Evolutionary conservation across 2,888 invertebrate species (phyloP), one percentile per base, ranked within the genome.

Genomic region (Mesopsocus fuscifrons): DNA sequence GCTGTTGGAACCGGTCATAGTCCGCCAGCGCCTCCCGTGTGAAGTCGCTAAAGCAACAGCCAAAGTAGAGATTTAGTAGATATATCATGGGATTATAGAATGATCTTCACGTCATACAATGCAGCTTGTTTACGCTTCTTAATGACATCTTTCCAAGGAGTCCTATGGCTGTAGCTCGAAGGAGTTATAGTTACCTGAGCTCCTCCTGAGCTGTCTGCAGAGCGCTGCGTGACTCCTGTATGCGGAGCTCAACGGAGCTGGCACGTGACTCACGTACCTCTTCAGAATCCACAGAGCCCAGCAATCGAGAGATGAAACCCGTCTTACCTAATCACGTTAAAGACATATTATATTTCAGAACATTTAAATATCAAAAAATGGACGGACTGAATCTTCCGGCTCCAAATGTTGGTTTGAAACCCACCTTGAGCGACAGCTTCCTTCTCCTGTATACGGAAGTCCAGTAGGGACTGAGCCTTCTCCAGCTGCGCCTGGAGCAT

Each of bases 251-350:
- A 42, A 80, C 60, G 42, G 68, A 66, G 42, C 71, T 65, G 44
- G 79, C 70, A 58, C 73, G 72, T 51, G 75, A 65, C 58, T 80
- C 79, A 18, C 77, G 68, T 34, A 78, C 75, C 52, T 80, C 79
- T 55, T 79, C 80, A 0, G 78, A 77, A 53, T 80, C 80, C 0
- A 78, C 75, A 44, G 77, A 72, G 32, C 79, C 79, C 59, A 80
- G 77, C 47, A 80, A 55, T 0, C 78, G 67, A 1, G 77, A 75
- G 71, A 81, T 75, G n/a, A 80, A 54, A 0, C 78, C 72, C 0
- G 72, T 66, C 56, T 77, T 78, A 45, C 80, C 80, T 53, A 46
- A 30, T 23, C 18, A 6, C 6, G 11, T 26, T 26, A 26, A 26
- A 26, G 11, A 26, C 26, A 26, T 9, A 26, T 26, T 26, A 26